Evolutionary conservation across 2,888 invertebrate genomes (phyloP), one percentile per base, ranked within the genome.

Genomic region (Odontocolon sp.): DNA sequence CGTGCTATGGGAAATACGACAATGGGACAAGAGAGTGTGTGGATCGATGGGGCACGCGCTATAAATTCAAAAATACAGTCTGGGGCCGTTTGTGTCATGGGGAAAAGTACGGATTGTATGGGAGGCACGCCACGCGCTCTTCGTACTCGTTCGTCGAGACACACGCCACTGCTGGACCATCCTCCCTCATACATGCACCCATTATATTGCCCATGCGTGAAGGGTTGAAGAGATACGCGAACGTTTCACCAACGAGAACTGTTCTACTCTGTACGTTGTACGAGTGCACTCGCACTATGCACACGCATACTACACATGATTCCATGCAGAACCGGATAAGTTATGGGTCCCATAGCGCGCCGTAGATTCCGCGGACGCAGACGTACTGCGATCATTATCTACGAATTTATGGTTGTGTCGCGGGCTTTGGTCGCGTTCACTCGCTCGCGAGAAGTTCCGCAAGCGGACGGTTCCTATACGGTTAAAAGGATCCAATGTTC

Each of bases 381-480:
- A 90, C 89, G 89, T 89, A 89, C 88, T 86, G 88, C 89, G 89
- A 89, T 90, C 89, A 89, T 90, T 89, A 90, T 89, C 89, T 83
- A 80, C 82, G 84, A 85, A 90, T 90, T 90, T 90, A 90, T 90
- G 86, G 87, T 81, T 63, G 64, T 76, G 66, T 81, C 77, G 81
- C 82, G 82, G 83, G 80, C 38, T 75, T 56, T 63, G 57, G 33
- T 66, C 54, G 50, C 78, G 31, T 33, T 52, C 18, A 8, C 50
- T 21, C 42, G 42, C 42, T 9, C 66, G 31, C 40, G 54, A 8
- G 28, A 18, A 31, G 16, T 31, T 56, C 61, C 54, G 11, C 52
- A 21, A 45, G 33, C 23, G 16, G 52, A 76, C 63, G 23, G 57
- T 33, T 40, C 33, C 14, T 50, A 23, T 23, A 36, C 16, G 36